Evolutionary conservation across 1,140 invertebrate genomes (phyloP), one percentile per base, ranked within the genome.

Genomic region (Hypothenemus hampei): DNA sequence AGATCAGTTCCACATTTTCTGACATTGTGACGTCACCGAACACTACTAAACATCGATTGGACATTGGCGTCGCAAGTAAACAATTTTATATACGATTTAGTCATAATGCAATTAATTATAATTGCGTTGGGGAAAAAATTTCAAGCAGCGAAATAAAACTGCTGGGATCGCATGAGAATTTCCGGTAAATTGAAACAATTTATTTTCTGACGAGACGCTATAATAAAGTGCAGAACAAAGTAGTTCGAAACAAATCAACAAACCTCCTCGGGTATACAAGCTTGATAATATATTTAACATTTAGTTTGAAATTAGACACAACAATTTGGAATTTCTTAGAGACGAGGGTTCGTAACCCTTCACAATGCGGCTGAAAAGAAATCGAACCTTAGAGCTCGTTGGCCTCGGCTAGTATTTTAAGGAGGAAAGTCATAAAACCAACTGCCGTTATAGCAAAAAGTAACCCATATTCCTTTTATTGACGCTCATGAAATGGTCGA

Each of bases 401-500:
- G 26, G 10, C n/a, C 21, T 10, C 5, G 33, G 31, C 45, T n/a
- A 11, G 45, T 48, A 48, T 48, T 48, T 48, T 48, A 48, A 21
- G 29, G 36, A 50, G 40, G 36, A 24, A 50, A 50, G 47, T 50
- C 47, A 50, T 50, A 50, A 50, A 40, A 23, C 13, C 36, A 50
- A 40, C 47, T 26, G 22, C 33, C 36, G 36, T 39, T 50, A 40
- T 15, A 24, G 47, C 33, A 50, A 50, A 50, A 50, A 50, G 21
- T 39, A 37, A 50, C 36, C 36, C 47, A 40, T 50, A 39, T 50
- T 39, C 33, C 21, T 50, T 50, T 50, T 50, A 50, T 50, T 50
- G 35, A 24, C 19, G 36, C 33, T 40, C 47, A 40, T 50, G 47
- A 39, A 50, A 50, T 39, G 47, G 35, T 50, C 47, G 36, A 50